These are phyloP conservation scores for Drosophila malerkotliana DNA, from an alignment of 1,140 invertebrate species.

Conservation along the genomic window DNA sequence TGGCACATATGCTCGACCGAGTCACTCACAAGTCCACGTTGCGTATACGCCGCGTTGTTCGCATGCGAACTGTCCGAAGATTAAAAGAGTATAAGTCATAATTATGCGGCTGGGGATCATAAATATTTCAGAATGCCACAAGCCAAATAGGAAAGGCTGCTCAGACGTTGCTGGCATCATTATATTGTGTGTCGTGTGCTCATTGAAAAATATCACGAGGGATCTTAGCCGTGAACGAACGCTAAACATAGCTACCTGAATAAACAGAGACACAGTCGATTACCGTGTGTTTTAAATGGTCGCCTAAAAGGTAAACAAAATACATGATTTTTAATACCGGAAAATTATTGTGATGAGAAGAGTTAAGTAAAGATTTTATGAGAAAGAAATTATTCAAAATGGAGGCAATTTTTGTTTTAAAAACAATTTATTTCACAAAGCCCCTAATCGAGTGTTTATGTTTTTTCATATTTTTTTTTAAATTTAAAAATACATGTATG, in stretches of 20 bases:
- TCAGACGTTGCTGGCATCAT: neutral
- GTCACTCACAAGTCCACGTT: slow-evolving; percentile 39
- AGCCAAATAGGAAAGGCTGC: neutral
- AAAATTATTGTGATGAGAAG: neutral
- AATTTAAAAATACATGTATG: neutral
- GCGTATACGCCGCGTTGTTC: slow-evolving; percentile 55
- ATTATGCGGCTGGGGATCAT: slow-evolving; percentile 56
- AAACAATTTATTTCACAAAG: too few relatives aligned
- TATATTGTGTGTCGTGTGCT: slow-evolving; percentile 24
- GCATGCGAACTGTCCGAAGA: slow-evolving; percentile 10
- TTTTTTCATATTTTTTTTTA: neutral
- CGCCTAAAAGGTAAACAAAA: slow-evolving; percentile 5
- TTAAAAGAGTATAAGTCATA: slow-evolving; percentile 56
- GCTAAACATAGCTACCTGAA: slow-evolving; percentile 39
- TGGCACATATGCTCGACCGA: slow-evolving; percentile 38
- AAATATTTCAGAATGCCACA: slow-evolving; percentile 38
- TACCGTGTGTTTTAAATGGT: slow-evolving; percentile 23
- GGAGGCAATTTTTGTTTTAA: too few relatives aligned
- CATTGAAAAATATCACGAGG: slow-evolving; percentile 50
- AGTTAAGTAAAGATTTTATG: neutral
- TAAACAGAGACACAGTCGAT: slow-evolving; percentile 34
- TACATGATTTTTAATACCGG: too few relatives aligned
- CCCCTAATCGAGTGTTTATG: neutral
- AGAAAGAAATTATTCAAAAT: neutral
- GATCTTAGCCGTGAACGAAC: slow-evolving; percentile 48